phyloP scores from a whole-genome alignment of 2,797 vertebrate species.

The Pipistrellus pipistrellus region DNA sequence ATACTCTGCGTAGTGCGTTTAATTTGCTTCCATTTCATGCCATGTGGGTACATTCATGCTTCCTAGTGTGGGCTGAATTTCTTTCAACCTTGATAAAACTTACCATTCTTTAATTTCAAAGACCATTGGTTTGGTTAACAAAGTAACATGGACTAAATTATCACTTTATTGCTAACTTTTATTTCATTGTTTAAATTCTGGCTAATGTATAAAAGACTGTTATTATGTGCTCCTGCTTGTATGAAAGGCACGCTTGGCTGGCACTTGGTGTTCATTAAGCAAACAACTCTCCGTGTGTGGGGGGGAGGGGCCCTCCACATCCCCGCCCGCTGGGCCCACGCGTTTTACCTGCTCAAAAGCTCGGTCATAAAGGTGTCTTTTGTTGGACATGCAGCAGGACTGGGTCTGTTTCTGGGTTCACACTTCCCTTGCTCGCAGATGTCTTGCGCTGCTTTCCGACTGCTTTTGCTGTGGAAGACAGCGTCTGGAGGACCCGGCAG shows the following conservation, averaged over 20 bases:
- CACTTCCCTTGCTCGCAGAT: slow-evolving; percentile 64
- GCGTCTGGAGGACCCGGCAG: slow-evolving; percentile 80
- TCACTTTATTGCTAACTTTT: slow-evolving; percentile 75
- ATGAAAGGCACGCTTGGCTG: not conserved
- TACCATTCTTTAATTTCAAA: slow-evolving; percentile 87
- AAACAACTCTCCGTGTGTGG: not conserved
- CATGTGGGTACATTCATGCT: slow-evolving; percentile 77
- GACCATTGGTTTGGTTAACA: slow-evolving; percentile 85
- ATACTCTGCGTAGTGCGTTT: slow-evolving; percentile 70
- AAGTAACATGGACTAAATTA: slow-evolving; percentile 83
- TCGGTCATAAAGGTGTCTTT: slow-evolving; percentile 94
- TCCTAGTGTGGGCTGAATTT: slow-evolving; percentile 80
- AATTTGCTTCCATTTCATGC: slow-evolving; percentile 81
- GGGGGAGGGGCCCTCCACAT: not conserved
- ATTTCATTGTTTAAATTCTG: slow-evolving; percentile 75
- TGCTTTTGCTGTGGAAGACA: slow-evolving; percentile 73
- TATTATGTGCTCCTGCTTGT: slow-evolving; percentile 2
- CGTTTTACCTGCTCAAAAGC: slow-evolving; percentile 93
- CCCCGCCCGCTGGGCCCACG: not conserved
- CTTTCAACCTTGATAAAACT: slow-evolving; percentile 82
- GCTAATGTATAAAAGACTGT: slow-evolving; percentile 53
- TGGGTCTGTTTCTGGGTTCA: slow-evolving; percentile 79
- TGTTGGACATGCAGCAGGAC: slow-evolving; percentile 86
- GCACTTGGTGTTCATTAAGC: not conserved
- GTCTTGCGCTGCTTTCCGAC: slow-evolving; percentile 74